A percentile compares a stretch with the other conserved stretches of the same genome.
Evolutionary conservation across 1,140 invertebrate genomes (phyloP).

Genomic region (Halyomorpha halys): DNA sequence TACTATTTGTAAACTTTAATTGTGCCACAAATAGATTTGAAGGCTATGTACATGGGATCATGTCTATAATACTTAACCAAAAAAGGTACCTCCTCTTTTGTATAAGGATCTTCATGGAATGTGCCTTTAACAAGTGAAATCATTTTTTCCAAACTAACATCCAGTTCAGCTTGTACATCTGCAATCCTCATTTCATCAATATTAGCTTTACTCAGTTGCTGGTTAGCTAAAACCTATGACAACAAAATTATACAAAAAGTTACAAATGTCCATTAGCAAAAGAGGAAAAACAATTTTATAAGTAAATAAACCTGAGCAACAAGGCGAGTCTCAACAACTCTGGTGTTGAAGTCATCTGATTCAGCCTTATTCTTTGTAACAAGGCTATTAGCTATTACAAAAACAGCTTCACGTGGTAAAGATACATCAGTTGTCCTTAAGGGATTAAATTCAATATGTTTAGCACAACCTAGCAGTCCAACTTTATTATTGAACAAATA

Average conservation of each 20-base stretch:
- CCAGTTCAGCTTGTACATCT: conserved; percentile 56
- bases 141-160: conserved; percentile 56
- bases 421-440: conserved; percentile 63
- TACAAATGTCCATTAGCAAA: no score
- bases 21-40: no score
- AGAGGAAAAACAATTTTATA: not conserved
- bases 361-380: conserved; percentile 89
- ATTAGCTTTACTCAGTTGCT: conserved; percentile 49
- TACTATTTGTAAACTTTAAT: no score
- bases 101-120: conserved; percentile 62
- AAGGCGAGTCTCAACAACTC: conserved; percentile 88
- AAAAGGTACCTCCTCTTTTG: conserved; percentile 54
- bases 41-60: no score
- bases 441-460: conserved; percentile 91
- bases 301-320: conserved; percentile 59
- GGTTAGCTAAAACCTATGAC: conserved; percentile 58
- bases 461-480: conserved; percentile 53
- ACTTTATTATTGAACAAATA: conserved; percentile 11
- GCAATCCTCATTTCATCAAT: conserved; percentile 46
- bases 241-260: not conserved
- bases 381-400: conserved; percentile 89
- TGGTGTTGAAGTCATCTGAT: conserved; percentile 76
- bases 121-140: conserved; percentile 48
- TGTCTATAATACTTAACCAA: no score
- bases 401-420: conserved; percentile 69